Evolutionary conservation across 2,113 vertebrate species (phyloP), one percentile per base, ranked within the genome.

Genomic region (Macquaria australasica): DNA sequence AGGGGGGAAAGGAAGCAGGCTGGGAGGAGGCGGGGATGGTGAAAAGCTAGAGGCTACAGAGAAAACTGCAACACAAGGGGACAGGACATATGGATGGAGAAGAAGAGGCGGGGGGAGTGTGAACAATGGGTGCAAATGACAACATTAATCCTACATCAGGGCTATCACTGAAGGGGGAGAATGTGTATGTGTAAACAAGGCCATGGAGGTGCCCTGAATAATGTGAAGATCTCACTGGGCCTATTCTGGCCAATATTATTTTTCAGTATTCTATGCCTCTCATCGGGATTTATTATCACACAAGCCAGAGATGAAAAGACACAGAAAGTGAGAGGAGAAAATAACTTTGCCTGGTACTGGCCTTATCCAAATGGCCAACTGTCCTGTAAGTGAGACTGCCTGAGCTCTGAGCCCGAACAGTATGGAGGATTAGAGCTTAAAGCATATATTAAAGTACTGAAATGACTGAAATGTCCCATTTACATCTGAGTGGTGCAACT

Each of bases 141-240:
- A 72, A 73, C 86, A 89, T 90, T 85, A 89, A 89, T 87, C 82
- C 76, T 31, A 39, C 63, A 82, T 82, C 79, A 73, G 53, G 10
- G 84, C 56, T 78, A 53, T 86, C 87, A 79, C 37, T 50, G 69
- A 67, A 80, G 28, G 60, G 8, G 51, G 60, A 16, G 45, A n/a
- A 28, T 48, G 28, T 77, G 87, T 55, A 43, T 63, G 88, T 81
- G 77, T 77, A 80, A 92, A 88, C 89, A 89, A 88, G 84, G 85
- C 85, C 82, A 83, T 4, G 3, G 34, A 81, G 81, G 72, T 84
- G 64, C 25, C 62, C 66, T 89, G 83, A 90, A 80, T 87, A 82
- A 88, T 77, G 67, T 25, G 69, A 56, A 68, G 15, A 48, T 63
- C 50, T 79, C 48, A 43, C 23, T 2, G 3, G 53, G 58, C 37